These are phyloP conservation scores for Hydrozoanthus tunicans DNA, from an alignment of 64 coral and sea anemone genomes.

Conservation along the genomic window DNA sequence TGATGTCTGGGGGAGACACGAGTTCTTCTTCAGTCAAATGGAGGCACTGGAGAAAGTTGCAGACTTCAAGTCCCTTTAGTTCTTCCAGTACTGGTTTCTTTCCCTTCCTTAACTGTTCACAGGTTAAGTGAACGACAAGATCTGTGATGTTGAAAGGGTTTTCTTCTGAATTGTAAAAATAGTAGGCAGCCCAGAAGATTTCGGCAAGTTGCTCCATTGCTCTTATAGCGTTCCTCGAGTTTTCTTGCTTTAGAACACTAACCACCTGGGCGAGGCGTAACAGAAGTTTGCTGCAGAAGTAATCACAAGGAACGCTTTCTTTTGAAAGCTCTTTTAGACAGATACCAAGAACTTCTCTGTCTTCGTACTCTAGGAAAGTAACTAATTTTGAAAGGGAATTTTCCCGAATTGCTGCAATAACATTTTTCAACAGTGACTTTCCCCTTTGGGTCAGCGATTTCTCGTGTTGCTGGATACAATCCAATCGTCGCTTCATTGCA, in stretches of 20 bases:
- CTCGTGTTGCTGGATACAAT: conserved; percentile 27
- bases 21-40: conserved; percentile 40
- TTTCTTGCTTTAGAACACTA: not conserved
- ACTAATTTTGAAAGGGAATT: conserved; percentile 31
- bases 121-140: conserved; percentile 49
- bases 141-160: not conserved
- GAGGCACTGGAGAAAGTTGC: conserved; percentile 51
- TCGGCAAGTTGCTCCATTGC: conserved; percentile 53
- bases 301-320: not conserved
- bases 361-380: not conserved
- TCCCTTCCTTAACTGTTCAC: not conserved
- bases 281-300: conserved; percentile 28
- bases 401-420: conserved; percentile 47
- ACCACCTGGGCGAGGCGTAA: conserved; percentile 27
- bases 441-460: not conserved
- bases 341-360: not conserved
- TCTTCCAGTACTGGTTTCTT: conserved; percentile 3
- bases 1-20: conserved; percentile 43
- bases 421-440: not conserved
- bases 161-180: not conserved
- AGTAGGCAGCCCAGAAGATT: conserved; percentile 53
- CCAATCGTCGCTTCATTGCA: conserved; percentile 33
- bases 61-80: conserved; percentile 10
- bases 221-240: not conserved
- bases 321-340: conserved; percentile 30